A percentile compares a stretch with the other conserved stretches of the same genome.
Conservation (phyloP, 2,888 invertebrate genomes). For the Hemithea aestivaria region DNA sequence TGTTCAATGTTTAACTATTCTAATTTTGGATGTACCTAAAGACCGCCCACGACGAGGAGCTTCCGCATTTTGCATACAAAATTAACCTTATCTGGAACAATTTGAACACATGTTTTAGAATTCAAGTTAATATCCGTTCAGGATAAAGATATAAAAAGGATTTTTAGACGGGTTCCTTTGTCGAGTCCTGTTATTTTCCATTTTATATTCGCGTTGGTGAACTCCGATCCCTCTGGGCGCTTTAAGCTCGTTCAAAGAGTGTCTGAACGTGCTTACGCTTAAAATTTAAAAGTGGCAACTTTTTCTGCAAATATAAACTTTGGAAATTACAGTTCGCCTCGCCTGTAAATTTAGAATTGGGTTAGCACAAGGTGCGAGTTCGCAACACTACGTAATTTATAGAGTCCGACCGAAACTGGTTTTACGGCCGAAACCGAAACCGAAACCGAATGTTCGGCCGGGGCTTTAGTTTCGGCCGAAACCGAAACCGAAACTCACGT, state of each 20-base stretch:
- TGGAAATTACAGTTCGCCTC: slow-evolving; percentile 13
- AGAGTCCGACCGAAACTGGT: no score
- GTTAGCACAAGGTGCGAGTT: slow-evolving; percentile 15
- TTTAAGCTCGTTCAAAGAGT: slow-evolving; percentile 14
- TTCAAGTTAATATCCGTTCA: background rate
- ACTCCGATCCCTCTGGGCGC: slow-evolving; percentile 17
- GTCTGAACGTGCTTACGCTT: slow-evolving; percentile 23
- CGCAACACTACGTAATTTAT: slow-evolving; percentile 17
- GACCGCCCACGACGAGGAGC: slow-evolving; percentile 10
- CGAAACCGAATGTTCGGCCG: no score
- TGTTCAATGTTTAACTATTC: slow-evolving; percentile 8
- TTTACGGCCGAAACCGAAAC: no score
- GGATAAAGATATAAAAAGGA: slow-evolving; percentile 2
- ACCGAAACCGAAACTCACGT: no score
- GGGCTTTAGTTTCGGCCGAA: no score
- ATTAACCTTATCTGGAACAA: no score
- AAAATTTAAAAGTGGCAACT: slow-evolving; percentile 24
- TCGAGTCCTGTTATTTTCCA: slow-evolving; percentile 12
- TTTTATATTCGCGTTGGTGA: slow-evolving; percentile 22
- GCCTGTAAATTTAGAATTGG: slow-evolving; percentile 17
- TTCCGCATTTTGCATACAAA: slow-evolving; percentile 5
- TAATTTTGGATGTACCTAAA: slow-evolving; percentile 8
- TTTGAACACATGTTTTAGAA: background rate
- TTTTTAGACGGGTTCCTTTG: slow-evolving; percentile 2
- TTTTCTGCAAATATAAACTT: slow-evolving; percentile 24